Evolutionary conservation across 2,888 invertebrate genomes (phyloP), one percentile per base, ranked within the genome.

Genomic region (Neoitamus cyanurus): DNA sequence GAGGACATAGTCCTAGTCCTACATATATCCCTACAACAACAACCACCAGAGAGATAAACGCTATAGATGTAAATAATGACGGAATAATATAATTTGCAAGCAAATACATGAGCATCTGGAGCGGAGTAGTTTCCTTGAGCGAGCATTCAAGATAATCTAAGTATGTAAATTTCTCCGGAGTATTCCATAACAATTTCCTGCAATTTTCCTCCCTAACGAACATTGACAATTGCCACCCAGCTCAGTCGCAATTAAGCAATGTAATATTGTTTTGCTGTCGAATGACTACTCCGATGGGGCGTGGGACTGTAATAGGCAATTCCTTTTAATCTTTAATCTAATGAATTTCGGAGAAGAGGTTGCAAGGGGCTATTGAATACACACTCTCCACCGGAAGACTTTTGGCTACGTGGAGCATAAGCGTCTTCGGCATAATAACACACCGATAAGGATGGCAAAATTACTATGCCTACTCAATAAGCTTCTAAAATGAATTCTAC

Each of bases 181-280:
- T 58, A 58, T 58, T 58, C 58, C 58, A 58, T 58, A 58, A 58
- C 58, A 58, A 58, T 58, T 58, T 58, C 58, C 58, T 58, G 58
- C 58, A 58, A 58, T 58, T 58, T 58, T 58, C 58, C 58, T 20
- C 58, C 58, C 58, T 58, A 58, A 58, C 58, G 58, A 58, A 58
- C 58, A 58, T 58, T 58, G 58, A 58, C 58, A 58, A 58, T 58
- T 58, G 58, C 58, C 58, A 58, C 25, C 58, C 58, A 58, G 58
- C 58, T 58, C 58, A 25, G 58, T 58, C 58, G 58, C 58, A 58
- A 58, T 58, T 58, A 58, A 58, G 25, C 58, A 3, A 25, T 58
- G 58, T 58, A 25, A 58, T 25, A 58, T 25, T 58, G 58, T 58
- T 58, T 58, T 48, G 48, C 48, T 48, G 15, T 58, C 58, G 58